Base-by-base conservation (phyloP, 2,888 invertebrate species). In the Lasioglossum oenotherae region DNA sequence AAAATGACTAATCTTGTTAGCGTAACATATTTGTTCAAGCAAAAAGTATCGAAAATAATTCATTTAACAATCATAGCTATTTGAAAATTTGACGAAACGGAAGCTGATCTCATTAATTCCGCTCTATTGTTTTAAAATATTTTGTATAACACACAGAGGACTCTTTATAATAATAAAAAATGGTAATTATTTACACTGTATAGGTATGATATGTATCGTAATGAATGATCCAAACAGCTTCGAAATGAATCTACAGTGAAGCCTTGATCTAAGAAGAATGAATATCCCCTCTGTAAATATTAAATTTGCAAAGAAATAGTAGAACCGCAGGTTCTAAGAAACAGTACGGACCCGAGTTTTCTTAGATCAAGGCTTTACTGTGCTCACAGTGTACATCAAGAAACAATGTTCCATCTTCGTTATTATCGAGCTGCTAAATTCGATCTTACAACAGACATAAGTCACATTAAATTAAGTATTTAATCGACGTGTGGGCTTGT, bases 141-240 rank as follows among this genome's bases (percentile, higher is more conserved):
- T 71, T 44, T 44, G 10, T n/a, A 23, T n/a, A 41, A 12, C 71
- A 41, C 71, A n/a, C 44, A n/a, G 38, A 41, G 41, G n/a, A 71
- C 16, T 44, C 27, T 72, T 72, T 72, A 44, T 46, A n/a, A 14
- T 71, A 49, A 64, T 12, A 41, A 6, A 60, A 44, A 35, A n/a
- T 27, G 38, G 44, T 77, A 81, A 16, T 46, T 81, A 76, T 72
- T 74, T 78, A 82, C 57, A 82, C 46, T 46, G 16, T n/a, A 67
- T 69, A 6, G 14, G 38, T 57, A 74, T 82, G 79, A 82, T 76
- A 67, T 81, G 73, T 77, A 53, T 53, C 57, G 73, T 19, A 46
- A 69, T 69, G 23, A 69, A 64, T 69, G n/a, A 23, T 67, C 23
- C 41, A 35, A 67, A 64, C n/a, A n/a, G 12, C n/a, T 60, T 41